Conservation (phyloP, 2,113 vertebrate genomes). For the Bubo bubo region DNA sequence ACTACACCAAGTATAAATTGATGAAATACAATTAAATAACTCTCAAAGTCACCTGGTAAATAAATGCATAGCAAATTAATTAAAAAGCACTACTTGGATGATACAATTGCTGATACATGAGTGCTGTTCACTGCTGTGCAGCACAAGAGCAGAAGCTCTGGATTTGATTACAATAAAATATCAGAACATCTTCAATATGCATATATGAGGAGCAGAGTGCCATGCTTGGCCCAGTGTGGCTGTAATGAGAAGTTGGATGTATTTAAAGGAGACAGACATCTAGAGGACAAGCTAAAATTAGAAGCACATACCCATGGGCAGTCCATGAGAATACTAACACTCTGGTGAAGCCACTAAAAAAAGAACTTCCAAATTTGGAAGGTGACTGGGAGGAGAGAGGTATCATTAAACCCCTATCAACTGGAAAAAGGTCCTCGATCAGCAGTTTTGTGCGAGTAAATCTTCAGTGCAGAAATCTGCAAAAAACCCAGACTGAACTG, state of each 20-base stretch:
- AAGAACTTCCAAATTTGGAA: conserved; percentile 46
- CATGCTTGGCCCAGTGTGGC: not conserved
- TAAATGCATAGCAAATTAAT: not conserved
- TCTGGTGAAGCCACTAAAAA: conserved; percentile 42
- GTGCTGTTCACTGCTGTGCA: not conserved
- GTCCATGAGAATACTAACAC: conserved; percentile 22
- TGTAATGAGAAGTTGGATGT: not conserved
- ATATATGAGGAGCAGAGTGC: not conserved
- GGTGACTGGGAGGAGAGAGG: conserved; percentile 34
- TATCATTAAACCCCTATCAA: conserved; percentile 28
- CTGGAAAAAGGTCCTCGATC: not conserved
- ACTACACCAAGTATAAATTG: not conserved
- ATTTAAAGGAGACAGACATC: conserved; percentile 17
- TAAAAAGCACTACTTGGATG: not conserved
- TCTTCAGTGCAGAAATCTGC: not conserved
- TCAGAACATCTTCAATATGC: not conserved
- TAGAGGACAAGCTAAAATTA: conserved; percentile 62
- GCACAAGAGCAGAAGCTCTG: not conserved
- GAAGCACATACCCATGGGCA: conserved; percentile 17
- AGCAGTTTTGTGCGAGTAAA: not conserved
- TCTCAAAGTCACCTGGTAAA: not conserved
- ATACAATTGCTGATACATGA: not conserved
- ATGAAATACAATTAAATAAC: not conserved
- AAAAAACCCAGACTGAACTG: not conserved
- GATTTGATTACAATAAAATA: not conserved